Percentiles rank a stretch among this genome's conserved stretches.
phyloP scores from a whole-genome alignment of 92 coral and sea anemone genomes.

The Phymanthus crucifer region DNA sequence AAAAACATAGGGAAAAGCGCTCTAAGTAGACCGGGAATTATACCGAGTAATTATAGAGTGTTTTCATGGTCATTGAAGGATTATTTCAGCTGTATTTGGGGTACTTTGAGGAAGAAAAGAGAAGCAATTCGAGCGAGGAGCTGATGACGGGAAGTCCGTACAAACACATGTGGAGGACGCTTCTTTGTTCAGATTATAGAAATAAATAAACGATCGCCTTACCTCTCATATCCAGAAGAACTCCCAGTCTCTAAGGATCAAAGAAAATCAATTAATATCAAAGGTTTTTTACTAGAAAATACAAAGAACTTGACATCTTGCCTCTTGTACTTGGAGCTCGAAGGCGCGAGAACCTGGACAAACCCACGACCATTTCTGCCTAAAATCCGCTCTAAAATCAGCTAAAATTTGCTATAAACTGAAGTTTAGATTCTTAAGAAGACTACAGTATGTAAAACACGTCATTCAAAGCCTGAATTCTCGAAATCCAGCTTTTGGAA shows the following conservation, averaged over 20 bases:
- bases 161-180: neutral
- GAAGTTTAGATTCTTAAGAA: neutral
- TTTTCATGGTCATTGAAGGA: neutral
- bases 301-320: neutral
- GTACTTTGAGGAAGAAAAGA: neutral
- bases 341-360: constrained; percentile 30
- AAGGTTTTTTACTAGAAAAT: neutral
- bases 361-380: constrained; percentile 29
- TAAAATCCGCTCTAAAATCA: constrained; percentile 4
- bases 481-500: neutral
- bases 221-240: constrained; percentile 64
- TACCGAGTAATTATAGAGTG: neutral
- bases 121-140: neutral
- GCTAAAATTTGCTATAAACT: constrained; percentile 4
- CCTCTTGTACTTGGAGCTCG: constrained; percentile 27
- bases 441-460: neutral
- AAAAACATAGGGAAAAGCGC: neutral
- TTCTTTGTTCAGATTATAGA: neutral
- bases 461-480: constrained; percentile 6
- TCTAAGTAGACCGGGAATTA: neutral
- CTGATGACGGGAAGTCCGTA: neutral
- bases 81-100: constrained; percentile 8
- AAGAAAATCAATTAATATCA: neutral
- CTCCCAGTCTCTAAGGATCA: constrained; percentile 23
- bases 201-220: constrained; percentile 9